Conservation (phyloP, 2,888 invertebrate species). For the Dryocosmus kuriphilus region DNA sequence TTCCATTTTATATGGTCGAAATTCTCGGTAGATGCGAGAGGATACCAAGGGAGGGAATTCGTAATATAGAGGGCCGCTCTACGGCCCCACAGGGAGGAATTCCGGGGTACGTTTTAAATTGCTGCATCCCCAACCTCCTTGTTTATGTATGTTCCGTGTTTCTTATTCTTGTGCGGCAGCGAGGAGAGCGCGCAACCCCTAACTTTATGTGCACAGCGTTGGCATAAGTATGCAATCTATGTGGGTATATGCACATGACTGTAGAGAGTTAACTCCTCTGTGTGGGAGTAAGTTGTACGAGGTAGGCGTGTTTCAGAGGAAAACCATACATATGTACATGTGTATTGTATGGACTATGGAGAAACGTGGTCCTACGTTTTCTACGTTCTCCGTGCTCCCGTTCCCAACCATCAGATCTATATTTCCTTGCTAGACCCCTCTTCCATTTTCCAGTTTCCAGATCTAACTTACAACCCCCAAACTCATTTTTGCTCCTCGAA, state of each 20-base stretch:
- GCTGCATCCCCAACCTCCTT: constrained; percentile 78
- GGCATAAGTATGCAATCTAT: constrained; percentile 76
- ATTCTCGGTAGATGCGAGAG: constrained; percentile 58
- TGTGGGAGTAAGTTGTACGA: constrained; percentile 27
- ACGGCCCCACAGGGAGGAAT: constrained; percentile 77
- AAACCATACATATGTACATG: constrained; percentile 44
- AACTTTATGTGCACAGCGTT: constrained; percentile 76
- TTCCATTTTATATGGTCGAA: constrained; percentile 63
- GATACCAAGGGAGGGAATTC: constrained; percentile 71
- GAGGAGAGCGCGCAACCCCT: constrained; percentile 65
- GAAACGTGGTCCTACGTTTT: constrained; percentile 70
- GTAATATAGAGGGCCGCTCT: constrained; percentile 77
- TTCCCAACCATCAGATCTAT: constrained; percentile 49
- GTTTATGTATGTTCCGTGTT: constrained; percentile 77
- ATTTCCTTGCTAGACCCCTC: constrained; percentile 18
- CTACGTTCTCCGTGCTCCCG: constrained; percentile 49
- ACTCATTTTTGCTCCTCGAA: constrained; percentile 22
- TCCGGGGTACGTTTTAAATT: constrained; percentile 78
- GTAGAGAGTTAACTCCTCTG: constrained; percentile 40
- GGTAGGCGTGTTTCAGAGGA: constrained; percentile 41
- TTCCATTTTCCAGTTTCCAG: constrained; percentile 41
- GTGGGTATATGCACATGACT: constrained; percentile 54
- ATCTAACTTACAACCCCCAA: constrained; percentile 31
- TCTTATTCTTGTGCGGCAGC: constrained; percentile 77
- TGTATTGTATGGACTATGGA: constrained; percentile 66